Conservation (phyloP, 2,113 vertebrate species). For the Mustela nigripes region DNA sequence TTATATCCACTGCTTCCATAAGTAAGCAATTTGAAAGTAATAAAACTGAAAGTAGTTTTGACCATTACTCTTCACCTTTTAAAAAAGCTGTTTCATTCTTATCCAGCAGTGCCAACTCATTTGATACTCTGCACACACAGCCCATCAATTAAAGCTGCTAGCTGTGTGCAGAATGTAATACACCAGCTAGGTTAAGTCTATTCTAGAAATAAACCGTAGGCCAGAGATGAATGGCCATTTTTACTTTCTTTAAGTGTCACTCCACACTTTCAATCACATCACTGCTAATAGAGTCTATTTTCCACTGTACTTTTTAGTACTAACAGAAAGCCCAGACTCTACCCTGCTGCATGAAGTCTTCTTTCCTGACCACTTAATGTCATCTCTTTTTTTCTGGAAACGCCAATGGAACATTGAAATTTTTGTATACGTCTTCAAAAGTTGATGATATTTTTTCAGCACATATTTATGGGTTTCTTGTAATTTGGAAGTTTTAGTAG, state of each 20-base stretch:
- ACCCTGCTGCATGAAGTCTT: not conserved
- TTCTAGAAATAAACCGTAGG: not conserved
- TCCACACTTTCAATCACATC: not conserved
- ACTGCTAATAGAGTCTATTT: not conserved
- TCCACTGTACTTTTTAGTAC: not conserved
- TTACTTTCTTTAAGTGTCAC: constrained; percentile 36
- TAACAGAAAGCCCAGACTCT: not conserved
- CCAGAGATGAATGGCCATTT: constrained; percentile 31
- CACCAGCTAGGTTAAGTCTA: not conserved
- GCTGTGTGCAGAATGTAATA: not conserved
- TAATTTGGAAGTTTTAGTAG: not conserved
- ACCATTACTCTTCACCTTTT: not conserved
- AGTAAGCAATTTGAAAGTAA: constrained; percentile 35
- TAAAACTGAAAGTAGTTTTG: constrained; percentile 31
- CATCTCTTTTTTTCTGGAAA: not conserved
- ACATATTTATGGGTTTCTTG: not conserved
- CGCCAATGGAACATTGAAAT: not conserved
- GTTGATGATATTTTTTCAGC: not conserved
- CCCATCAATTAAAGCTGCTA: not conserved
- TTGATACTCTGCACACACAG: not conserved
- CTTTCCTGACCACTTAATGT: not conserved
- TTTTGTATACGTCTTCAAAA: not conserved
- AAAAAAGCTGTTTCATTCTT: not conserved
- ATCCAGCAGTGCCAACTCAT: not conserved
- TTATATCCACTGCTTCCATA: not conserved